Evolutionary conservation across 2,113 vertebrate genomes (phyloP), one percentile per base, ranked within the genome.

Genomic region (Nothoprocta perdicaria): DNA sequence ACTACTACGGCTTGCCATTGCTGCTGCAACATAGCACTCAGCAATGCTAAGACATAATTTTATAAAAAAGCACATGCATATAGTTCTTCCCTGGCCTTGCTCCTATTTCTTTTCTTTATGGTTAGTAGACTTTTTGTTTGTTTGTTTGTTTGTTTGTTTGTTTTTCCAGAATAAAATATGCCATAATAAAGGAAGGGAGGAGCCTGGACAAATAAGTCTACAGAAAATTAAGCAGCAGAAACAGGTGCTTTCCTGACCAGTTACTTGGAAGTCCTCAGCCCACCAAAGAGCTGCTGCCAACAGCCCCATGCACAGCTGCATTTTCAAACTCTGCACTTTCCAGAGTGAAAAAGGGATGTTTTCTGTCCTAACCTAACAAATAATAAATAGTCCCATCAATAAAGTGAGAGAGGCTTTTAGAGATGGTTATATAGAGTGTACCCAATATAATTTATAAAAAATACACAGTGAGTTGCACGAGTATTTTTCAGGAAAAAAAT

Each of bases 321-420:
- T 93, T 94, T 94, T 55, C 87, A 81, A 92, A 65, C 53, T 65
- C 77, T 74, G 79, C 10, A 5, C 46, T 52, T 61, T 4, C 6
- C 33, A 7, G 48, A 58, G 67, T 60, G 66, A 50, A 79, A 77
- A 80, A 83, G 69, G 81, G 90, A 66, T n/a, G 62, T 68, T 87
- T 68, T n/a, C 58, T 38, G 4, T 33, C 62, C 68, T 61, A 76
- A 40, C 27, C 79, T 57, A 58, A 58, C 40, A 55, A 87, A 76
- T 77, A 93, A 82, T 15, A 43, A 89, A 93, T 21, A 50, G 75
- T 71, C 29, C 73, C 46, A 45, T 45, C 86, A 79, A 80, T 90
- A 74, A 90, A 65, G 71, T 53, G 22, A 90, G 84, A 74, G 94
- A 82, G 57, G 89, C 81, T 61, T 90, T 94, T 89, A 75, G 86